Evolutionary conservation across 2,888 invertebrate genomes (phyloP), one percentile per base, ranked within the genome.

Genomic region (Spodoptera littoralis): DNA sequence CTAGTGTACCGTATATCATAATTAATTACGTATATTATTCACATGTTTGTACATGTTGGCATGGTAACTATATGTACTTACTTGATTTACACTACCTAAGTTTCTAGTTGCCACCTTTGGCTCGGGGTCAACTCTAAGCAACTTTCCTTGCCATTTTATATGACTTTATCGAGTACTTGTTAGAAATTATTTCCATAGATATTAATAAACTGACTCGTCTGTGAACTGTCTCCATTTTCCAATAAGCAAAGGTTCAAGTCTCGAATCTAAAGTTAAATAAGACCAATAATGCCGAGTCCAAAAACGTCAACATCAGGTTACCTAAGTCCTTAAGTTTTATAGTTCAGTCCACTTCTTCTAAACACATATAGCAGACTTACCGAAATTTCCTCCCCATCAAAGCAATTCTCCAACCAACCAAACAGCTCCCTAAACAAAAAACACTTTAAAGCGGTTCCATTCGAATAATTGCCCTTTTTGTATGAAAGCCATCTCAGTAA

Each of bases 381-480:
- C 45, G 27, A 43, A 36, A 22, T 18, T 30, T 48, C 12, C 3
- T 27, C 11, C 44, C 12, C 1, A 36, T 24, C 4, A 6, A 30
- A 30, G 3, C 30, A 30, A 30, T 30, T 30, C 18, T 18, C 18
- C 3, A 12, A 4, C 42, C 24, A 45, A 42, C 11, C 27, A 36
- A 27, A 11, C 44, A 54, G 30, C 5, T 11, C 12, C n/a, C n/a
- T 24, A 48, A 61, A 58, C 9, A 57, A 74, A 53, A 18, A 24
- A 57, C 50, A 58, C 52, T 60, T 60, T 46, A 44, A 75, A 55
- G 60, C 57, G 57, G 71, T 70, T 68, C 67, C 59, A 75, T 67
- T 59, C 67, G 63, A 71, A 78, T 83, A 76, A 71, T 76, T 73
- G 68, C 64, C 64, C 69, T 70, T 73, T 73, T 80, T 77, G 74